These are phyloP conservation scores for Pachycephus smyrnensis DNA, from an alignment of 2,888 invertebrate genomes.

Conservation along the genomic window DNA sequence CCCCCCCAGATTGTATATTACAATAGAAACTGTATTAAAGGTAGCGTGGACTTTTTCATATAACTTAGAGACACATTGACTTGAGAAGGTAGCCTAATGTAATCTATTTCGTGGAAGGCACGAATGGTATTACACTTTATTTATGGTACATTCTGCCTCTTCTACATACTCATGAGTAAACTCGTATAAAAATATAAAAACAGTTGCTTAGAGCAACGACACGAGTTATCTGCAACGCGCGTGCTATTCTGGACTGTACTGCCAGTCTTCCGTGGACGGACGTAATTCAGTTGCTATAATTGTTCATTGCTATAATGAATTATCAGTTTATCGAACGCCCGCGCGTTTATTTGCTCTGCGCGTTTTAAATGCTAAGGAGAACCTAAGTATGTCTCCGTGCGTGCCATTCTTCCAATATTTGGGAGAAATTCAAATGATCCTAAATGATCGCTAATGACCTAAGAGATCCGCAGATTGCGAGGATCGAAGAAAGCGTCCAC, in stretches of 20 bases:
- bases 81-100: not conserved
- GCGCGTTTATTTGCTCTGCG: not conserved
- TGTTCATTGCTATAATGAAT: not conserved
- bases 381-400: not conserved
- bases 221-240: not conserved
- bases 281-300: not conserved
- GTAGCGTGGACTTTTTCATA: not conserved
- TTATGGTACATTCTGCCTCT: conserved; percentile 1
- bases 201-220: not conserved
- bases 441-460: not conserved
- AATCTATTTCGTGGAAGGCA: not conserved
- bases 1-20: not conserved
- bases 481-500: not conserved
- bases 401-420: not conserved
- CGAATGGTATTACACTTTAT: not conserved
- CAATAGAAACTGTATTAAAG: not conserved
- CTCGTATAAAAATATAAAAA: conserved; percentile 11
- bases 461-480: not conserved
- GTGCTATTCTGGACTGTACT: not conserved
- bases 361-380: no score
- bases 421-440: not conserved
- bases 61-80: not conserved
- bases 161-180: not conserved
- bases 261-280: not conserved
- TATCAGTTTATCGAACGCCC: not conserved